Evolutionary conservation across 1,140 invertebrate species (phyloP), one percentile per base, ranked within the genome.

Genomic region (Tetramorium parvispinum): DNA sequence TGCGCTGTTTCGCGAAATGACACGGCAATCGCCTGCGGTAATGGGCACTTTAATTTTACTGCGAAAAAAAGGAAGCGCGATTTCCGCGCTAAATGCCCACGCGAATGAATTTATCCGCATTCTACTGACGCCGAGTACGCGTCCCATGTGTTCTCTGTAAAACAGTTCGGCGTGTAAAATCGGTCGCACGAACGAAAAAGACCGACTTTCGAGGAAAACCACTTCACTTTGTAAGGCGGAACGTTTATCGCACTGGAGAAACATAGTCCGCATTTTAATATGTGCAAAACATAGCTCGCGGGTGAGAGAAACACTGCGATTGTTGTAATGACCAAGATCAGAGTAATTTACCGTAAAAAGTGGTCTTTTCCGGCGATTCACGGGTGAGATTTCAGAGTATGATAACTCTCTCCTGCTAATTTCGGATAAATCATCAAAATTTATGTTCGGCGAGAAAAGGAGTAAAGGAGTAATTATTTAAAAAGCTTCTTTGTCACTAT

Each of bases 271-370:
- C 13, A 32, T 73, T 83, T 75, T 75, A 83, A 83, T 57, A 82
- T 40, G 79, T 49, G 53, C 40, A 24, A 57, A 71, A 32, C 40
- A n/a, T 43, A 18, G 49, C 40, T 63, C 59, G 27, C 76, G 57
- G 21, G n/a, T 13, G 46, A 79, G 59, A 82, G 53, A 49, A 73
- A 49, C 24, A 13, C 18, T 2, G 40, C 7, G 66, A 46, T 82
- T 57, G 37, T 13, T 24, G 13, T 37, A 57, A 18, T 71, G 51
- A 57, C 43, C 8, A 32, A 40, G 27, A 73, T 83, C 53, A 18
- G 27, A 40, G 40, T 83, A 75, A 83, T 83, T 75, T 21, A 49
- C 13, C 68, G 68, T 37, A 49, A 75, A 83, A 73, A 73, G 18
- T 46, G 40, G 10, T 16, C 49, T 57, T 82, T 82, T 71, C 66